Base-by-base conservation (phyloP, 2,113 vertebrate genomes). In the Siniperca knerii region DNA sequence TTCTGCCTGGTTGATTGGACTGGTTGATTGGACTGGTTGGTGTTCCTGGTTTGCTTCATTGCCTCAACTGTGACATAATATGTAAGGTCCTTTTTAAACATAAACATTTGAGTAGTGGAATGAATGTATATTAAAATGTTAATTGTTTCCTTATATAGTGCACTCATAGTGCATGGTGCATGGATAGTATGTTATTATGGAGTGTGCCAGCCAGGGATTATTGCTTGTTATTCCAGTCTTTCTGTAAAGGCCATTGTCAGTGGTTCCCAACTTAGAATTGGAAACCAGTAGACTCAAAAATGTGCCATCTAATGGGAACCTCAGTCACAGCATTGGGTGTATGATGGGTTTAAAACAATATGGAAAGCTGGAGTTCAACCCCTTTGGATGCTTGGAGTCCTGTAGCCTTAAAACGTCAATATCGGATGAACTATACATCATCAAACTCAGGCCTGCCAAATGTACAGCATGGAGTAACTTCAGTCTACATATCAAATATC, bases 181-280 rank as follows among this genome's bases (percentile, higher is more conserved):
- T 58, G 23, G 25, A 73, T 58, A 58, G 9, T 44, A 12, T 75
- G 72, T 46, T 75, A 48, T 75, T 33, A 60, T 29, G 54, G 15
- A 18, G 21, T 13, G 4, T 74, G 54, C 54, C 52, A 74, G 70
- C 35, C 13, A 8, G 15, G 3, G 4, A 44, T 74, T 74, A 74
- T 29, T 8, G 29, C 60, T 11, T 18, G 8, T 8, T 58, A 74
- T 75, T 21, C 18, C 42, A 46, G 2, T 61, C 72, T 29, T 12
- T n/a, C 8, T 57, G 4, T 11, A 12, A 12, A 46, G 35, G 13
- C 54, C 35, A 58, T 25, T 37, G 23, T 58, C 37, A 42, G 54
- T 58, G 13, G 21, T 73, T 66, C 40, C 40, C 37, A 18, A 44
- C 23, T 8, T 44, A n/a, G 21, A 66, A 23, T 5, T 54, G 9